Base-by-base conservation (phyloP, 2,797 vertebrate species). In the Danio kyathit region DNA sequence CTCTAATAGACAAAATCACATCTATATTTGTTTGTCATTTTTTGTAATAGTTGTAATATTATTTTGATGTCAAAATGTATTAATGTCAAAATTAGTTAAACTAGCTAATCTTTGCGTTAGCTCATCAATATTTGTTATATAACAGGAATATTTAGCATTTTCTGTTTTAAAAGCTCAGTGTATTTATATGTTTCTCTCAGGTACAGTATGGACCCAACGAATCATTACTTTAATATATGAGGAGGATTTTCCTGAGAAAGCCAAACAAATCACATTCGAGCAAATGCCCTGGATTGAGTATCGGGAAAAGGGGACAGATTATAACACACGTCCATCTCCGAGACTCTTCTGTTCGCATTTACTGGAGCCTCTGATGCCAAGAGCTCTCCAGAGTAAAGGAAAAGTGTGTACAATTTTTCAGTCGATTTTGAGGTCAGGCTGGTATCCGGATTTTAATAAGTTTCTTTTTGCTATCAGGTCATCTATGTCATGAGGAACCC, bases 401-500 rank as follows among this genome's bases (percentile, higher is more conserved):
- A 89, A 86, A 60, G 88, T 88, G 48, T n/a, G 67, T 79, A 70
- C 8, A 1, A 7, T 0, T 49, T 1, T 19, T 5, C 17, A 52
- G 10, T 56, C 5, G 1, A 19, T 52, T 2, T 12, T 21, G 49
- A 11, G 1, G 59, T 38, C 54, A 88, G 88, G 89, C 8, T 88
- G 19, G 29, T 44, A 66, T 10, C 3, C 2, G 6, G 6, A n/a
- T 11, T n/a, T 66, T n/a, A 56, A 17, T 19, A 87, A 0, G 75
- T 89, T 4, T 46, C 7, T 60, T 4, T 17, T 12, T 44, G 29
- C 38, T 66, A 59, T 41, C 70, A 90, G 89, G 81, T 2, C 44
- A 87, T 90, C 83, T 89, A 90, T 46, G 66, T 90, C 11, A 71
- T 11, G 72, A 88, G 89, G 69, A 90, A 90, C 56, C 90, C 90